A percentile compares a stretch with the other conserved stretches of the same genome.
phyloP scores from a whole-genome alignment of 2,888 invertebrate genomes.

The Phania funesta region DNA sequence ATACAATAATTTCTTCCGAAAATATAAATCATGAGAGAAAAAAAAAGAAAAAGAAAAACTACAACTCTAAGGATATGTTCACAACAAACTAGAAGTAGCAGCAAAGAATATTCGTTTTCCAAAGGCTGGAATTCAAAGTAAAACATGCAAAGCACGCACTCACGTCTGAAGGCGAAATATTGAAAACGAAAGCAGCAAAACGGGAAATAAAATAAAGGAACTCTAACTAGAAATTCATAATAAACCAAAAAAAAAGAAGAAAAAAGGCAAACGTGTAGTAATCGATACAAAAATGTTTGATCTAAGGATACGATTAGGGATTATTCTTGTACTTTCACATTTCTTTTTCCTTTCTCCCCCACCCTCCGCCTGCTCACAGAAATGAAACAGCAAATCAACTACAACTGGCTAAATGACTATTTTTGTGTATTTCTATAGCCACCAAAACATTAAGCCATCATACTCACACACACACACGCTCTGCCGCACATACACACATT shows the following conservation, averaged over 20 bases:
- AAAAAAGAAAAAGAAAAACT: slow-evolving; percentile 4
- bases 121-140: not conserved
- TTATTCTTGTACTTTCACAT: slow-evolving; percentile 7
- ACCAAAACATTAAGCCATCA: slow-evolving; percentile 55
- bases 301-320: slow-evolving; percentile 1
- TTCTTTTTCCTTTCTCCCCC: slow-evolving; percentile 17
- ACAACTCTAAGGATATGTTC: slow-evolving; percentile 49
- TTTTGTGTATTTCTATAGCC: slow-evolving; percentile 25
- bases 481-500: not conserved
- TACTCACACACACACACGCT: not conserved
- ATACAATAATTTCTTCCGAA: no score
- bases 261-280: slow-evolving; percentile 49
- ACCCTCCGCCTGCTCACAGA: not conserved
- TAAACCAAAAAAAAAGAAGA: not conserved
- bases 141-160: no score
- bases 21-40: slow-evolving; percentile 16
- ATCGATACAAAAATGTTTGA: slow-evolving; percentile 49
- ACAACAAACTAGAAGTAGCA: not conserved
- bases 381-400: not conserved
- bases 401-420: slow-evolving; percentile 44
- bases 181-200: not conserved
- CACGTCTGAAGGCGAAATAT: not conserved
- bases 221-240: slow-evolving; percentile 16
- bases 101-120: not conserved
- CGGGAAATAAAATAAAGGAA: not conserved